Evolutionary conservation across 2,888 invertebrate genomes (phyloP).

Genomic region (Drosophila kambysellisi): DNA sequence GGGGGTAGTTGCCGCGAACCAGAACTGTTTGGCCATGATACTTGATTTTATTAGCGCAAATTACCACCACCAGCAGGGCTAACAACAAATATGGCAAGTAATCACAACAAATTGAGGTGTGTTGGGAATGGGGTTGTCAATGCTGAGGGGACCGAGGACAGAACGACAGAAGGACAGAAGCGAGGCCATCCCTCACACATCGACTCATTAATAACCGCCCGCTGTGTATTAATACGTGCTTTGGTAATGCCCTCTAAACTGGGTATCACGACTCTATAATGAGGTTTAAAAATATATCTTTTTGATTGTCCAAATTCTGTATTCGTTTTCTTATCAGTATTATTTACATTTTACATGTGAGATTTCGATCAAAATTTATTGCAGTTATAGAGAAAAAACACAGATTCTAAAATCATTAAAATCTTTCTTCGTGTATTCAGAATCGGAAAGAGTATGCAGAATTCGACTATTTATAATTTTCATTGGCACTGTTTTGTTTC

Average conservation of each 20-base stretch:
- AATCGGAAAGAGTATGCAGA: conserved; percentile 23
- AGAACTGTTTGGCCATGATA: conserved; percentile 69
- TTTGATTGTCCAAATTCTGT: not conserved
- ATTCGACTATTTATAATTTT: not conserved
- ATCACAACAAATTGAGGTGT: conserved; percentile 79
- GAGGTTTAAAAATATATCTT: not conserved
- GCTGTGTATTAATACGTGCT: conserved; percentile 63
- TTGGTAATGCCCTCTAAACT: conserved; percentile 8
- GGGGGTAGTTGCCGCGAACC: not conserved
- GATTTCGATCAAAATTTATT: no score
- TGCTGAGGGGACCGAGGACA: not conserved
- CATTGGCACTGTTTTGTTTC: not conserved
- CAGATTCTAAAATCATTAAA: not conserved
- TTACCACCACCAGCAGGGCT: conserved; percentile 75
- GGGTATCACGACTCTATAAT: conserved; percentile 3
- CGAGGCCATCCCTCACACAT: conserved; percentile 43
- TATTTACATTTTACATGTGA: no score
- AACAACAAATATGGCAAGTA: conserved; percentile 61
- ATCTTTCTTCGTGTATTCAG: not conserved
- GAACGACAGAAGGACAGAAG: conserved; percentile 19
- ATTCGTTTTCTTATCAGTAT: no score
- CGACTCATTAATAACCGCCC: conserved; percentile 81
- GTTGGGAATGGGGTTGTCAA: conserved; percentile 20
- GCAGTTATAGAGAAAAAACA: no score
- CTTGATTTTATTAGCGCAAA: conserved; percentile 83